Conservation (phyloP, 2,888 invertebrate genomes). For the Trichacis sp. region DNA sequence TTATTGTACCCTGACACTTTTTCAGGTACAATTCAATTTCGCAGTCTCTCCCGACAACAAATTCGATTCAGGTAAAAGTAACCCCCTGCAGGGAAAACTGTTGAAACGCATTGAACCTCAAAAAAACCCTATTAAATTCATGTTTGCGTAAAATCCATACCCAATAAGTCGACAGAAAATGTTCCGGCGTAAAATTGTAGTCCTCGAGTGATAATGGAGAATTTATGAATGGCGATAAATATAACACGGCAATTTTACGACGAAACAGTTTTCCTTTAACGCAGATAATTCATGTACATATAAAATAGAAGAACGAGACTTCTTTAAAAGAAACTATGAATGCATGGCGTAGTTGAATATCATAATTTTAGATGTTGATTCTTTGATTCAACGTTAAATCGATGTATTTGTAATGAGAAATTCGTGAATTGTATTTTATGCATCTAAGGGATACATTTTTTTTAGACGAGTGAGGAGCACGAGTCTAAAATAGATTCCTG, state of each 20-base stretch:
- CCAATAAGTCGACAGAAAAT: no score
- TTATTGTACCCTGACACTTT: conserved; percentile 61
- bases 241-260: not conserved
- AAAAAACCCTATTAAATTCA: not conserved
- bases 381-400: not conserved
- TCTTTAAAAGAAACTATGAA: not conserved
- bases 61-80: conserved; percentile 66
- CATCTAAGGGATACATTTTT: no score
- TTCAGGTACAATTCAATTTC: conserved; percentile 68
- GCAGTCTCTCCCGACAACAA: conserved; percentile 66
- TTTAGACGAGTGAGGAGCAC: no score
- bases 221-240: not conserved
- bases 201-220: not conserved
- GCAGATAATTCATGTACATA: not conserved
- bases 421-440: no score
- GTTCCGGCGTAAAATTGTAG: no score
- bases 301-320: not conserved
- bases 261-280: not conserved
- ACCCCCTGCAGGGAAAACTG: conserved; percentile 15
- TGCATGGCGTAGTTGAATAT: not conserved
- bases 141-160: no score
- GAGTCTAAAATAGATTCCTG: no score
- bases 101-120: conserved; percentile 10
- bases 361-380: not conserved
- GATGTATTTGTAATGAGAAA: no score